Evolutionary conservation across 2,888 invertebrate genomes (phyloP).

Genomic region (Ophraella communa): DNA sequence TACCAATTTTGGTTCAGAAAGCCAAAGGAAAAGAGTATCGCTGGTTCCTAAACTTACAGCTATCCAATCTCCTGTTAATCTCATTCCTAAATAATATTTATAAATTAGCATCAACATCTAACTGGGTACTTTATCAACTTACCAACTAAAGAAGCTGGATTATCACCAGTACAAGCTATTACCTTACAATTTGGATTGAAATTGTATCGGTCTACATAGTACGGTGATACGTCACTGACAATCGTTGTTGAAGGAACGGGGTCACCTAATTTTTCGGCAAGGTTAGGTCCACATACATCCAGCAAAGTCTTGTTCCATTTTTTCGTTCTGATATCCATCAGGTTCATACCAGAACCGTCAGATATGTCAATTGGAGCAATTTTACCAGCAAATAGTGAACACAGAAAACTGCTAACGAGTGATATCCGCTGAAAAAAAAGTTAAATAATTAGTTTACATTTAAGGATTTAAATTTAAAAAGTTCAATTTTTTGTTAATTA

Average conservation of each 20-base stretch:
- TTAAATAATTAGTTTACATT: too few relatives aligned
- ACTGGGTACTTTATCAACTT: slow-evolving; percentile 38
- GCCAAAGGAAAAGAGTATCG: slow-evolving; percentile 86
- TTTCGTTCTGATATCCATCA: slow-evolving; percentile 81
- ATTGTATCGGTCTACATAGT: slow-evolving; percentile 86
- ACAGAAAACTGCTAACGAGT: slow-evolving; percentile 90
- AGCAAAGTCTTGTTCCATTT: slow-evolving; percentile 79
- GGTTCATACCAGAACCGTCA: slow-evolving; percentile 97
- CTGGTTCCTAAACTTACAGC: slow-evolving; percentile 93
- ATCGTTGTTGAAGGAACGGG: slow-evolving; percentile 74
- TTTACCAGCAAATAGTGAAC: slow-evolving; percentile 84
- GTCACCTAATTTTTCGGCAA: slow-evolving; percentile 75
- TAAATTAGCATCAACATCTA: background rate
- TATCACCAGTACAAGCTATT: slow-evolving; percentile 93
- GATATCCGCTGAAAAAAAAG: slow-evolving; percentile 77
- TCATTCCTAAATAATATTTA: slow-evolving; percentile 70
- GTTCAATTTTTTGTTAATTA: background rate
- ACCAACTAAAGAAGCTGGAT: slow-evolving; percentile 86
- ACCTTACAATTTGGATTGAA: slow-evolving; percentile 82
- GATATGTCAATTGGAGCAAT: slow-evolving; percentile 90
- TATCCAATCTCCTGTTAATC: slow-evolving; percentile 79
- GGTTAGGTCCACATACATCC: slow-evolving; percentile 77
- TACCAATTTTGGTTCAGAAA: slow-evolving; percentile 71
- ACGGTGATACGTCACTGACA: slow-evolving; percentile 77
- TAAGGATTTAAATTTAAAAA: too few relatives aligned